Evolutionary conservation across 2,797 vertebrate species (phyloP).

Genomic region (Falco columbarius): DNA sequence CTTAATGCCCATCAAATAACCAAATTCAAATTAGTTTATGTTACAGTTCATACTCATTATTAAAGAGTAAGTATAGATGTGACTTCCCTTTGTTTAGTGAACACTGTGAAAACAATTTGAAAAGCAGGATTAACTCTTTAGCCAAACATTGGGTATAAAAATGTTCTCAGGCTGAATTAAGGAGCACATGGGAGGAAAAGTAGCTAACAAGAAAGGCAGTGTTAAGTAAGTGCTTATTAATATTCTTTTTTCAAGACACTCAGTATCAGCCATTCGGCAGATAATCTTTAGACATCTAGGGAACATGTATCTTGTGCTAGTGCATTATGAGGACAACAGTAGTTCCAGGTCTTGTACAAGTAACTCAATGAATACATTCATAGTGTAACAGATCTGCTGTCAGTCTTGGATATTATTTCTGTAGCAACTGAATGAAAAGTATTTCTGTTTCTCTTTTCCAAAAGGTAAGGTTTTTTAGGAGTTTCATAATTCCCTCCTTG

Average conservation of each 20-base stretch:
- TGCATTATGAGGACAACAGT: neutral
- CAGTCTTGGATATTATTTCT: neutral
- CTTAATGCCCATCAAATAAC: neutral
- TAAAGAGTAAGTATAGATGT: neutral
- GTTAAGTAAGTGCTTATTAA: neutral
- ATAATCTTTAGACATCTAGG: neutral
- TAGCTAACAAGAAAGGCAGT: neutral
- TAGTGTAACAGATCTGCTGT: neutral
- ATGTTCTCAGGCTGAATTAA: neutral
- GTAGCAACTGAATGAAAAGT: neutral
- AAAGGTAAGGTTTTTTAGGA: neutral
- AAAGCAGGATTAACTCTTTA: neutral
- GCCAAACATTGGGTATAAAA: neutral
- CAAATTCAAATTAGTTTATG: neutral
- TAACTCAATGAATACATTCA: neutral
- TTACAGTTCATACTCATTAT: neutral
- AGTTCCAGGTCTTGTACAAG: neutral
- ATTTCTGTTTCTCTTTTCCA: neutral
- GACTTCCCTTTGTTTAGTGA: neutral
- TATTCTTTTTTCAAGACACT: neutral
- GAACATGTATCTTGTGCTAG: neutral
- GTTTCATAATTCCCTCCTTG: neutral
- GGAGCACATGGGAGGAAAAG: neutral
- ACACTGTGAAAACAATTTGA: neutral
- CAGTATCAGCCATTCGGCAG: neutral